Percentiles rank a stretch among this genome's conserved stretches.
Evolutionary conservation across 2,113 vertebrate species (phyloP).

Genomic region (Myrmecobius fasciatus): DNA sequence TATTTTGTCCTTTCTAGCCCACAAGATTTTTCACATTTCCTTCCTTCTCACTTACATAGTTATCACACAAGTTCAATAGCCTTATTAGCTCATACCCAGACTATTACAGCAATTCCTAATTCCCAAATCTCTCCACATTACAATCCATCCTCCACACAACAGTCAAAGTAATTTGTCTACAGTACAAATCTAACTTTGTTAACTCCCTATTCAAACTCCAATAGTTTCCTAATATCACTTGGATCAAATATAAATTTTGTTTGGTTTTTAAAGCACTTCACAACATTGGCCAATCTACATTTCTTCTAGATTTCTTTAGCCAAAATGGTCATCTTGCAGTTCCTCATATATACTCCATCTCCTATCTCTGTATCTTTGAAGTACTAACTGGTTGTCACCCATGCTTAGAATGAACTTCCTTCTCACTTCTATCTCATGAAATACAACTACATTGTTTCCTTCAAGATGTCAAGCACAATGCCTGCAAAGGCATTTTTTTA

Average conservation of each 20-base stretch:
- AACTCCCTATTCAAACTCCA: no score
- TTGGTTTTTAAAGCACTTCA: no score
- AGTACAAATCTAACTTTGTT: no score
- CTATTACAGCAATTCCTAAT: background rate
- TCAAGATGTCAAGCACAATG: background rate
- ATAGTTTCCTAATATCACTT: no score
- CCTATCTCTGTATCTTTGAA: background rate
- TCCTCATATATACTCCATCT: background rate
- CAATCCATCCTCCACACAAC: no score
- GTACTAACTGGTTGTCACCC: no score
- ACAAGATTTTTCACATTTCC: background rate
- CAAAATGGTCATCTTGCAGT: no score
- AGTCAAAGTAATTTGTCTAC: no score
- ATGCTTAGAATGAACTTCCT: background rate
- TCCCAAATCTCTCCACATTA: no score
- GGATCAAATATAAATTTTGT: no score
- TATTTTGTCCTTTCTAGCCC: background rate
- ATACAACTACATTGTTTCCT: background rate
- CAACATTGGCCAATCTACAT: background rate
- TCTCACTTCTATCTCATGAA: background rate
- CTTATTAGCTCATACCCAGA: background rate
- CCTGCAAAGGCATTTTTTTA: background rate
- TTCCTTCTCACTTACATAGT: background rate
- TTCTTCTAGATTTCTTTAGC: no score
- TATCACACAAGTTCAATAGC: background rate